Percentiles rank a stretch among this genome's conserved stretches.
These are phyloP conservation scores for Myiotriccus ornatus DNA, from an alignment of 2,797 vertebrate species.

Conservation along the genomic window DNA sequence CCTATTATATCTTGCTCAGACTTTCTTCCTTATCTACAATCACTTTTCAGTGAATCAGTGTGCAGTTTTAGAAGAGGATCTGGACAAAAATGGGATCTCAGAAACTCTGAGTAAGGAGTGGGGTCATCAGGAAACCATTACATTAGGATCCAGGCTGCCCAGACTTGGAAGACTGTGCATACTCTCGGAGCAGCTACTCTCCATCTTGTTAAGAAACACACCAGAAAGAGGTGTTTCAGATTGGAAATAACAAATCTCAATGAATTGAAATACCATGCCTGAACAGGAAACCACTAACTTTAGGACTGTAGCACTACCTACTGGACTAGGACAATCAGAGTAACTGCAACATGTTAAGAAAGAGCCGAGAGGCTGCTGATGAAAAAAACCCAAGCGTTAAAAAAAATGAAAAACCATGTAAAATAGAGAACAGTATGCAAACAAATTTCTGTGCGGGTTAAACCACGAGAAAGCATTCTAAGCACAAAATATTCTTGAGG, in stretches of 20 bases:
- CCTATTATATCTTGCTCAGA: not conserved
- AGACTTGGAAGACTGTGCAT: not conserved
- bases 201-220: not conserved
- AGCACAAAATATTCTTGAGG: not conserved
- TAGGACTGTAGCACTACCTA: not conserved
- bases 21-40: not conserved
- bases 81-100: not conserved
- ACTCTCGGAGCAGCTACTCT: not conserved
- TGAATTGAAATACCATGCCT: not conserved
- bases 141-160: not conserved
- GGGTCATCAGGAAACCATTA: not conserved
- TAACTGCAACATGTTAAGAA: not conserved
- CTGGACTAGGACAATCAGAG: rapidly evolving
- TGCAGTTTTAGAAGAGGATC: not conserved
- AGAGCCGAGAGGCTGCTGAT: not conserved
- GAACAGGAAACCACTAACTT: not conserved
- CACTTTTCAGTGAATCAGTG: not conserved
- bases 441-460: not conserved
- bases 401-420: not conserved
- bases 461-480: not conserved
- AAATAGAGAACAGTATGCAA: not conserved
- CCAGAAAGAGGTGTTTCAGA: not conserved
- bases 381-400: not conserved
- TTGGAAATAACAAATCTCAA: not conserved
- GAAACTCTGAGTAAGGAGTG: not conserved